Evolutionary conservation across 1,140 invertebrate species (phyloP).

Genomic region (Aphelenchoides fujianensis): DNA sequence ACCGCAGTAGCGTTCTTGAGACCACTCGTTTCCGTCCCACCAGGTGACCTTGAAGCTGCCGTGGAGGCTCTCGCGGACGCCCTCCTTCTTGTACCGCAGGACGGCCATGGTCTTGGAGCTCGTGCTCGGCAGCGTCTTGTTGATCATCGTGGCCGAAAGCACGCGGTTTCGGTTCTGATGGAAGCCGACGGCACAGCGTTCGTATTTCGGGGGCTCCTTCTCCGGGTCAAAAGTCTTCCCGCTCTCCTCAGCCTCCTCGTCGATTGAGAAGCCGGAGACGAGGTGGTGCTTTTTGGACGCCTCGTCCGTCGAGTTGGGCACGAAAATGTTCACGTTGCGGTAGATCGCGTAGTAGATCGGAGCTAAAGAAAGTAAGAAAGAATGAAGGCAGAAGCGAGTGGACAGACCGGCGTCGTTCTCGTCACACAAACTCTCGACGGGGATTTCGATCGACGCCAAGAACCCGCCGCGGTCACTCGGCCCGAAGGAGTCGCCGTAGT

Average conservation of each 20-base stretch:
- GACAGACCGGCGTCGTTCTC: neutral
- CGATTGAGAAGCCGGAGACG: neutral
- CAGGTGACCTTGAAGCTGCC: conserved; percentile 9
- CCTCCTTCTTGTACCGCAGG: neutral
- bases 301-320: conserved; percentile 1
- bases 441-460: conserved; percentile 8
- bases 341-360: conserved; percentile 13
- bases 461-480: neutral
- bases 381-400: neutral
- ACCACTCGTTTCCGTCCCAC: conserved; percentile 7
- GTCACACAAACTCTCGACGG: neutral
- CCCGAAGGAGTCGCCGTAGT: conserved; percentile 7
- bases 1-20: neutral
- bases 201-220: neutral
- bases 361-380: neutral
- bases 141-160: neutral
- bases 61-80: neutral
- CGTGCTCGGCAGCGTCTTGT: neutral
- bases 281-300: neutral
- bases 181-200: conserved; percentile 8
- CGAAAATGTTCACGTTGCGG: neutral
- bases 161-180: neutral
- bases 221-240: neutral
- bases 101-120: conserved; percentile 3
- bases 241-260: neutral